phyloP scores from a whole-genome alignment of 2,797 vertebrate genomes.

The Brachymystax lenok region DNA sequence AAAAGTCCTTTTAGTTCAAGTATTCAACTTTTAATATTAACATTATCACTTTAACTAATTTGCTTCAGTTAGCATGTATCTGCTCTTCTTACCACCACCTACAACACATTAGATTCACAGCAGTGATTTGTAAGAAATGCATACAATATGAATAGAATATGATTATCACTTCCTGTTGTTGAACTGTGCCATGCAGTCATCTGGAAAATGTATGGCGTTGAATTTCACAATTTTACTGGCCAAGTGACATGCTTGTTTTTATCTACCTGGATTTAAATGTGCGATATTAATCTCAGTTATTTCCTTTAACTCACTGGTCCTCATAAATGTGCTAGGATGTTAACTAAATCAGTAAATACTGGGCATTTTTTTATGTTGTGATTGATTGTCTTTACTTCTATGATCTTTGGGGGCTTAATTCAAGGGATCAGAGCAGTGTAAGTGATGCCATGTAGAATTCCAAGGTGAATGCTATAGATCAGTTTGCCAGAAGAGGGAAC shows the following conservation, averaged over 20 bases:
- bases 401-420: not conserved
- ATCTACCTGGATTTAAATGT: not conserved
- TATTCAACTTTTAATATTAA: constrained; percentile 18
- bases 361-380: not conserved
- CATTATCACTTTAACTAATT: constrained; percentile 31
- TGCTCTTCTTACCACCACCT: constrained; percentile 4
- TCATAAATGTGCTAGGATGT: not conserved
- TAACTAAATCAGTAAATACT: not conserved
- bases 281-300: not conserved
- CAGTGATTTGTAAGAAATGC: not conserved
- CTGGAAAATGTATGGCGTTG: too few species aligned
- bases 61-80: not conserved
- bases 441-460: too few species aligned
- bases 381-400: not conserved
- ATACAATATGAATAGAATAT: not conserved
- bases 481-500: constrained; percentile 71
- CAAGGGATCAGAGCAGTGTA: not conserved
- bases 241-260: not conserved
- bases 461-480: constrained; percentile 15
- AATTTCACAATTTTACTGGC: not conserved
- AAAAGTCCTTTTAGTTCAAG: not conserved
- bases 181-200: not conserved
- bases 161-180: not conserved
- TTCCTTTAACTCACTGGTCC: not conserved
- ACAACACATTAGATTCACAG: not conserved